Evolutionary conservation across 2,113 vertebrate species (phyloP).

Genomic region (Vidua chalybeata): DNA sequence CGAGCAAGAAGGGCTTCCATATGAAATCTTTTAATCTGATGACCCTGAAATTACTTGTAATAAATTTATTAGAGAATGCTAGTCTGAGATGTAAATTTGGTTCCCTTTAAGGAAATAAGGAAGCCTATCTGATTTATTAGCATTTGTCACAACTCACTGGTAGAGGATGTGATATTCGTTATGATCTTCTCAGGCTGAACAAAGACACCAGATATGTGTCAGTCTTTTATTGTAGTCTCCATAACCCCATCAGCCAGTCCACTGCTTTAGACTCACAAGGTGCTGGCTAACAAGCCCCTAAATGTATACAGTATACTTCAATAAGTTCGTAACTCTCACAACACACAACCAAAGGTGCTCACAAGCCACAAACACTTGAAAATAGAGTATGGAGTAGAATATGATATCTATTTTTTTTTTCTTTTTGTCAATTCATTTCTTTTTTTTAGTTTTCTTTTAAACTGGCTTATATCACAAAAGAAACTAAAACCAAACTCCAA

Average conservation of each 20-base stretch:
- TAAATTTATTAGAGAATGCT: neutral
- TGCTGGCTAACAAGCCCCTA: neutral
- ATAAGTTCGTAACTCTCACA: neutral
- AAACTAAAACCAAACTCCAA: neutral
- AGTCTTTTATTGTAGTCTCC: neutral
- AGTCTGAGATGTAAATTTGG: neutral
- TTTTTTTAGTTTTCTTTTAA: neutral
- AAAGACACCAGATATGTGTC: neutral
- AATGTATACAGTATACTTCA: neutral
- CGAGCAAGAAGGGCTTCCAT: neutral
- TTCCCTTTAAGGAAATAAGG: neutral
- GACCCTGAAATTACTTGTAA: neutral
- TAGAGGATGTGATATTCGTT: rapidly evolving
- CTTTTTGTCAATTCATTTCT: rapidly evolving
- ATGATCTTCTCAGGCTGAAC: neutral
- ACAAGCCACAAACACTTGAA: neutral
- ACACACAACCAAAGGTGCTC: neutral
- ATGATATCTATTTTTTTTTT: rapidly evolving
- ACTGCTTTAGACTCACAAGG: neutral
- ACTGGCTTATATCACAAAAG: neutral
- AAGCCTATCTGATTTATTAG: neutral
- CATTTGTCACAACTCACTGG: neutral
- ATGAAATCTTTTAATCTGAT: neutral
- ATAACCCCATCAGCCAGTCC: neutral
- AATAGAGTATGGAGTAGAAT: neutral